A percentile compares a stretch with the other conserved stretches of the same genome.
phyloP scores from a whole-genome alignment of 2,797 vertebrate genomes.

The Ciconia nigra region DNA sequence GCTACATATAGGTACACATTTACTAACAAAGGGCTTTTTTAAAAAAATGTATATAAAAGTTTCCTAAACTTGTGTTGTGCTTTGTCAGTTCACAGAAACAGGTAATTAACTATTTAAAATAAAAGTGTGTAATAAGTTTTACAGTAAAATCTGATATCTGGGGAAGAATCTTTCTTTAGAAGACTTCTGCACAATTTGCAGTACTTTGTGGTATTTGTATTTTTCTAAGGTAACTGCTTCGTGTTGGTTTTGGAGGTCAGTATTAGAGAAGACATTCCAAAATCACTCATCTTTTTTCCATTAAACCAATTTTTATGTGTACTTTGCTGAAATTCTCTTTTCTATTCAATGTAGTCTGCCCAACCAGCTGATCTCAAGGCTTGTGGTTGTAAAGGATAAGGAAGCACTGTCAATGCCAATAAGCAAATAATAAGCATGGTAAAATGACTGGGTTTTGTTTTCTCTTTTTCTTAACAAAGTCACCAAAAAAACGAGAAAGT shows the following conservation, averaged over 20 bases:
- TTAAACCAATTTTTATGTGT: neutral
- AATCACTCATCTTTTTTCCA: neutral
- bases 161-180: neutral
- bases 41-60: neutral
- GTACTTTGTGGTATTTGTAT: neutral
- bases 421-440: neutral
- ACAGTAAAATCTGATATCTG: neutral
- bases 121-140: neutral
- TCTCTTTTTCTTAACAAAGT: neutral
- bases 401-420: neutral
- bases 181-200: neutral
- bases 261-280: neutral
- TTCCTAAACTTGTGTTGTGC: neutral
- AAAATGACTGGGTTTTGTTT: neutral
- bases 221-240: neutral
- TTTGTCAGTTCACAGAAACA: neutral
- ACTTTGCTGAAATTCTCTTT: neutral
- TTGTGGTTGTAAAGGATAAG: neutral
- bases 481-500: neutral
- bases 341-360: neutral
- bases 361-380: neutral
- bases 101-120: neutral
- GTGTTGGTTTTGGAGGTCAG: neutral
- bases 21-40: neutral
- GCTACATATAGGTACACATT: neutral